Evolutionary conservation across 1,140 invertebrate genomes (phyloP).

Genomic region (Heliconius congener): DNA sequence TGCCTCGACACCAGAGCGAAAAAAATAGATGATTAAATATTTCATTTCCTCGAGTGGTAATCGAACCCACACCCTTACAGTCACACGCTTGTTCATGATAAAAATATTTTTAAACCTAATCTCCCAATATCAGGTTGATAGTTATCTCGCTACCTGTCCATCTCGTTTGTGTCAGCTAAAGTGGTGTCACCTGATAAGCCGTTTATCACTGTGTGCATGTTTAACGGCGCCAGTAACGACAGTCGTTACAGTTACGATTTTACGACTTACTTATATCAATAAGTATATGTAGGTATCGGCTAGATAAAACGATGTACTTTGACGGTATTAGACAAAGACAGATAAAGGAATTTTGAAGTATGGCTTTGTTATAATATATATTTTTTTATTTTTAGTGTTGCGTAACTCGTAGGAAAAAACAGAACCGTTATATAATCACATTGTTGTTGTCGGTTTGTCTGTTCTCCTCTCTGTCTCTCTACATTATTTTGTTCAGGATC

Average conservation of each 20-base stretch:
- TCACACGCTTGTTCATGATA: background rate
- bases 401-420: too few relatives aligned
- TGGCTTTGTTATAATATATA: background rate
- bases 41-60: too few relatives aligned
- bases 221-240: slow-evolving; percentile 23
- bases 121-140: background rate
- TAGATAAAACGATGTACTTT: background rate
- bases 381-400: background rate
- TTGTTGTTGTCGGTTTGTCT: too few relatives aligned
- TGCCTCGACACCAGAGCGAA: too few relatives aligned
- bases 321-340: background rate
- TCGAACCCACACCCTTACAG: too few relatives aligned
- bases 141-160: background rate
- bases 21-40: too few relatives aligned
- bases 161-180: background rate
- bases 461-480: too few relatives aligned
- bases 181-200: background rate
- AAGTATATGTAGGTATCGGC: background rate
- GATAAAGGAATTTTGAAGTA: background rate
- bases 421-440: too few relatives aligned
- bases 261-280: background rate
- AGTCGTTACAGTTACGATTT: background rate
- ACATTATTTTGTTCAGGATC: too few relatives aligned
- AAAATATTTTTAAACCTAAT: background rate
- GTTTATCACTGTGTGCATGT: slow-evolving; percentile 8